Conservation (phyloP, 2,888 invertebrate species). For the Gryllus longicercus region DNA sequence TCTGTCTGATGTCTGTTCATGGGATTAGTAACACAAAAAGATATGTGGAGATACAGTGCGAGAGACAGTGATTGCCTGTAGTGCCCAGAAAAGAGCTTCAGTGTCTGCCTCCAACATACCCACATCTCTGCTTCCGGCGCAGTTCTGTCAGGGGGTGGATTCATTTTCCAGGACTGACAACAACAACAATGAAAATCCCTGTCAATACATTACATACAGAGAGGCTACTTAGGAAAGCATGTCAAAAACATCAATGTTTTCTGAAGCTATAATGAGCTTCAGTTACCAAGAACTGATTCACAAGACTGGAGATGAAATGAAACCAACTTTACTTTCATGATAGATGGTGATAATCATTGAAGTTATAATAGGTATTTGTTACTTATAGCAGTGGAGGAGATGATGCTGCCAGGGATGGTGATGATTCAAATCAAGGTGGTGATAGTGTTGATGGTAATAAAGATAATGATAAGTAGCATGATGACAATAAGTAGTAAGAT, state of each 20-base stretch:
- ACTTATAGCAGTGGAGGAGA: too few relatives aligned
- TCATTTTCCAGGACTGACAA: slow-evolving; percentile 41
- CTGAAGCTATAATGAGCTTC: not conserved
- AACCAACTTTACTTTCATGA: not conserved
- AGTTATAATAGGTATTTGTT: too few relatives aligned
- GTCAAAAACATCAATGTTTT: not conserved
- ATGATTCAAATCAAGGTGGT: too few relatives aligned
- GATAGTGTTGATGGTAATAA: too few relatives aligned
- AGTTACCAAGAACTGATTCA: not conserved
- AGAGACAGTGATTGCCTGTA: slow-evolving; percentile 2
- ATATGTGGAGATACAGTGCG: not conserved
- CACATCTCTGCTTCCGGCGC: slow-evolving; percentile 41
- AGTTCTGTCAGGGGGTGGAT: slow-evolving; percentile 40
- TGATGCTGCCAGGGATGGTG: too few relatives aligned
- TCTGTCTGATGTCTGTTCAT: too few relatives aligned
- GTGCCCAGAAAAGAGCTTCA: not conserved
- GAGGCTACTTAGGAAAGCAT: not conserved
- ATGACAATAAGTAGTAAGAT: too few relatives aligned
- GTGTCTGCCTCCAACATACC: slow-evolving; percentile 38
- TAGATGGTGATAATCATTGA: too few relatives aligned
- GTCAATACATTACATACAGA: too few relatives aligned
- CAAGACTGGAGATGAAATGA: not conserved
- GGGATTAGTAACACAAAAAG: too few relatives aligned
- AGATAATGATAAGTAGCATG: too few relatives aligned
- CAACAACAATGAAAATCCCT: slow-evolving; percentile 19